phyloP scores from a whole-genome alignment of 2,888 invertebrate species.

The Polietes domitor region DNA sequence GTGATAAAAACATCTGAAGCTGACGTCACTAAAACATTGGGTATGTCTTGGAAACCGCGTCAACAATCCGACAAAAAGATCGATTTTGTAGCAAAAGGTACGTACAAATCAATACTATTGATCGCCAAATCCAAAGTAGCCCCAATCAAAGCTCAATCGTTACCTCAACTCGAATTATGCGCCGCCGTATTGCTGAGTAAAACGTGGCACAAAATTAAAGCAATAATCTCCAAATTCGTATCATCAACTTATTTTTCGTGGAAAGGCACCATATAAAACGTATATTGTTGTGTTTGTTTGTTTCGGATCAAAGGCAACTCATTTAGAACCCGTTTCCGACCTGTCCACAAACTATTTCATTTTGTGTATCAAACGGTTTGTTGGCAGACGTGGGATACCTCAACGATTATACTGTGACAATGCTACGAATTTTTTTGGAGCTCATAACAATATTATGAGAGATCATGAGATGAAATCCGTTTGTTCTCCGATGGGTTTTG shows the following conservation, averaged over 20 bases:
- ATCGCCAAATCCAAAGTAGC: too few relatives aligned
- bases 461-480: not conserved
- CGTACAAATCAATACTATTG: not conserved
- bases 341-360: not conserved
- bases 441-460: not conserved
- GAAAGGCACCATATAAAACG: too few relatives aligned
- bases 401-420: not conserved
- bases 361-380: not conserved
- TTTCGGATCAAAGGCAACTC: not conserved
- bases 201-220: too few relatives aligned
- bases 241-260: not conserved
- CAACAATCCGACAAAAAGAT: too few relatives aligned
- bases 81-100: not conserved
- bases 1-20: not conserved
- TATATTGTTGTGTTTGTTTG: too few relatives aligned
- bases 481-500: constrained; percentile 47
- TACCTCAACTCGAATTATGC: too few relatives aligned
- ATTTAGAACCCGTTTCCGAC: not conserved
- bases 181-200: too few relatives aligned
- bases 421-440: constrained; percentile 53
- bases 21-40: constrained; percentile 36
- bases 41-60: constrained; percentile 17
- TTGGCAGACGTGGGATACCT: constrained; percentile 47
- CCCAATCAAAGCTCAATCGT: too few relatives aligned
- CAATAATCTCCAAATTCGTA: too few relatives aligned